phyloP scores from a whole-genome alignment of 2,888 invertebrate genomes.

The Coelogynopora nodosa region DNA sequence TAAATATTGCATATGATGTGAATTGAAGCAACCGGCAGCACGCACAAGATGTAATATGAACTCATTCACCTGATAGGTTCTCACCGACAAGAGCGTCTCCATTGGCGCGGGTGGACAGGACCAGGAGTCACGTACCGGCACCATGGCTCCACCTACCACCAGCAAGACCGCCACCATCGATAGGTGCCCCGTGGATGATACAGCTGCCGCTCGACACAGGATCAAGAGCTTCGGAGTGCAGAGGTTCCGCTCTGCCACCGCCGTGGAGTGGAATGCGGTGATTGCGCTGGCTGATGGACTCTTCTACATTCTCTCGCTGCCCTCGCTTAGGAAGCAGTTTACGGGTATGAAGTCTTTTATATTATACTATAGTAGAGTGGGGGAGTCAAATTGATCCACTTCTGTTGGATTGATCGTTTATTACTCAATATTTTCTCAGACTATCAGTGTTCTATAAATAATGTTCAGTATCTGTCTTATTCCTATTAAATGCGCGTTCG shows the following conservation, averaged over 20 bases:
- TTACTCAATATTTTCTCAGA: no score
- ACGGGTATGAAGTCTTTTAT: neutral
- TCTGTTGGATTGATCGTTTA: no score
- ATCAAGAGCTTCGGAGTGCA: conserved; percentile 12
- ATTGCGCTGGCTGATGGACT: conserved; percentile 9
- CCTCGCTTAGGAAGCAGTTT: neutral
- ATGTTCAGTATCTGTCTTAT: no score
- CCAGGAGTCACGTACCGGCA: neutral
- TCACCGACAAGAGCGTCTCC: conserved; percentile 79
- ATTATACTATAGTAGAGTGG: no score
- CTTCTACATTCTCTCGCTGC: neutral
- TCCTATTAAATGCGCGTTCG: no score
- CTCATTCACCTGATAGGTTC: no score
- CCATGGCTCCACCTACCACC: neutral
- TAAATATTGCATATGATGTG: no score
- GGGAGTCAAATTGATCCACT: no score
- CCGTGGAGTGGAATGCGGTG: neutral
- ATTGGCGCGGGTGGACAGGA: neutral
- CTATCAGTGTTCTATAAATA: no score
- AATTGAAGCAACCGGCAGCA: no score
- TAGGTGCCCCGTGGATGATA: neutral
- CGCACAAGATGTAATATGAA: no score
- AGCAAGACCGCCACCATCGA: neutral
- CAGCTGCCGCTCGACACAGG: neutral
- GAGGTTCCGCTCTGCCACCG: neutral